Percentiles rank a stretch among this genome's conserved stretches.
Evolutionary conservation across 2,113 vertebrate species (phyloP).

Genomic region (Heterocephalus glaber): DNA sequence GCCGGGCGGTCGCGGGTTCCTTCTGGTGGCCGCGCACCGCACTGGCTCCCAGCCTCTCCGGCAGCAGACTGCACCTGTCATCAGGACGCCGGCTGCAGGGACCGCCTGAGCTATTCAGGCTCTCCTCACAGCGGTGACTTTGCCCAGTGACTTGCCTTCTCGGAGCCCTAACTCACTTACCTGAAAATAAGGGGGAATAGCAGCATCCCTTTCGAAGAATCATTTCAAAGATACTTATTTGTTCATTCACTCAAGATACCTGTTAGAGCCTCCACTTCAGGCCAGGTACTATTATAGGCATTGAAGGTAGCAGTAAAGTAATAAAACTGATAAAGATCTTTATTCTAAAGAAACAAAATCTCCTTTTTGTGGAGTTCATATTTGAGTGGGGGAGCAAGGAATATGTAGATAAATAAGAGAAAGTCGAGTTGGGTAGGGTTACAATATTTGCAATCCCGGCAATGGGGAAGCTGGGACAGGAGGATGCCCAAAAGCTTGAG

Average conservation of each 20-base stretch:
- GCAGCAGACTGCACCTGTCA: neutral
- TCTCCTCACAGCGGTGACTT: neutral
- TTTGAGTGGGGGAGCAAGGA: neutral
- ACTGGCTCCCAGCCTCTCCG: neutral
- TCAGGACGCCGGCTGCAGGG: rapidly evolving
- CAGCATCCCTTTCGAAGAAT: neutral
- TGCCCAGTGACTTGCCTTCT: neutral
- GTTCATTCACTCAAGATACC: neutral
- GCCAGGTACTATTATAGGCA: neutral
- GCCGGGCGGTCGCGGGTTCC: neutral
- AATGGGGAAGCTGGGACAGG: neutral
- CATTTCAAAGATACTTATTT: neutral
- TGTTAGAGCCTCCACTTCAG: neutral
- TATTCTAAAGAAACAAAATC: neutral
- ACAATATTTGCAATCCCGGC: neutral
- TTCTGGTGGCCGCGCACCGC: neutral
- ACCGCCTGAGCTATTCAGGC: neutral
- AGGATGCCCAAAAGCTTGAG: neutral
- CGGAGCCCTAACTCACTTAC: neutral
- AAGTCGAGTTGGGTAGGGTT: neutral
- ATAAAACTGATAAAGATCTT: neutral
- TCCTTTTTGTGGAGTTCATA: neutral
- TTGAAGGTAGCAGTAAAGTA: neutral
- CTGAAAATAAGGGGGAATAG: neutral
- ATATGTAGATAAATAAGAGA: neutral